phyloP scores from a whole-genome alignment of 2,113 vertebrate genomes.

The Ardeotis arabs region DNA sequence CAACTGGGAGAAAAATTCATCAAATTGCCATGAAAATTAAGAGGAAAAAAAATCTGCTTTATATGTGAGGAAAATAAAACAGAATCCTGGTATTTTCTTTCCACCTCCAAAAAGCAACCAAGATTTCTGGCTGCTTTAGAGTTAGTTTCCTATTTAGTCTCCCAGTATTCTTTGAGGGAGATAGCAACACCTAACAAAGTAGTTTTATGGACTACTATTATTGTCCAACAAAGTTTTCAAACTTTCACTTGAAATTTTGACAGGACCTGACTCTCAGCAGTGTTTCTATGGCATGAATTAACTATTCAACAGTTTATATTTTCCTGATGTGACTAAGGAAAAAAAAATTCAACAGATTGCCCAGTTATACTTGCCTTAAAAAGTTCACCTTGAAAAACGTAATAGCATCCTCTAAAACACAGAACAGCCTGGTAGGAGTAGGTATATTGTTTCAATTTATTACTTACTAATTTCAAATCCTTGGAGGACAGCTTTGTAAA shows the following conservation, averaged over 20 bases:
- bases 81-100: neutral
- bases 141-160: neutral
- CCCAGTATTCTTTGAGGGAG: neutral
- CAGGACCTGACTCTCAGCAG: neutral
- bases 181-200: neutral
- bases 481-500: slow-evolving; percentile 95
- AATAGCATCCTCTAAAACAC: neutral
- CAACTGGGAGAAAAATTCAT: neutral
- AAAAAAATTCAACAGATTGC: neutral
- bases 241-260: neutral
- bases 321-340: neutral
- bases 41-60: neutral
- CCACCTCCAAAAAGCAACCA: neutral
- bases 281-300: neutral
- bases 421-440: neutral
- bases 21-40: neutral
- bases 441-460: neutral
- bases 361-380: neutral
- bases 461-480: slow-evolving; percentile 95
- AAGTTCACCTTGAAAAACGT: neutral
- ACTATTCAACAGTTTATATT: neutral
- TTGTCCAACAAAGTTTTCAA: neutral
- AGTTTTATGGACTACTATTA: neutral
- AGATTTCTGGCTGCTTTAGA: neutral
- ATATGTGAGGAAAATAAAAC: neutral